Conservation (phyloP, 2,113 vertebrate species). For the Patagioenas fasciata region DNA sequence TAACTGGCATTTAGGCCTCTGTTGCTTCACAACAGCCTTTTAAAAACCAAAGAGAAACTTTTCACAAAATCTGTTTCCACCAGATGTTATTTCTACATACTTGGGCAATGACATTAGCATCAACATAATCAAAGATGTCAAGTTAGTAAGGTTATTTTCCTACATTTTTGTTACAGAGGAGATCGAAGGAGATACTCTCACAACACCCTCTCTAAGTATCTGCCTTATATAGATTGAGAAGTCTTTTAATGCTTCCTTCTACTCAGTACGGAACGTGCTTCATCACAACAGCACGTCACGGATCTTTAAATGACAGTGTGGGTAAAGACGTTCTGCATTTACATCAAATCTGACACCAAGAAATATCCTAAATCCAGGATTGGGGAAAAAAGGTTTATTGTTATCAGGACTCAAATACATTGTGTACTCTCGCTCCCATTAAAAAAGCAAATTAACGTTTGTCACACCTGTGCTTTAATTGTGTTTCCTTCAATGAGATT, state of each 20-base stretch:
- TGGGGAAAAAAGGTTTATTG: neutral
- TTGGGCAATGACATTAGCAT: neutral
- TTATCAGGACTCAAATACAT: neutral
- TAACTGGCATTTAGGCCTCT: neutral
- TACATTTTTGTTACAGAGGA: neutral
- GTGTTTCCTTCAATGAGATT: neutral
- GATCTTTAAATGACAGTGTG: neutral
- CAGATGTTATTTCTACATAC: neutral
- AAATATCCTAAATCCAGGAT: neutral
- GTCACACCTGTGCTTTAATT: neutral
- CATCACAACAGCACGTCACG: neutral
- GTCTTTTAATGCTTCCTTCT: neutral
- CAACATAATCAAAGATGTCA: neutral
- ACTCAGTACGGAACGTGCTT: neutral
- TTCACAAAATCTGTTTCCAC: neutral
- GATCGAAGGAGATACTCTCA: neutral
- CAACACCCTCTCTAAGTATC: neutral
- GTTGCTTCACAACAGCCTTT: neutral
- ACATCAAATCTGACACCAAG: neutral
- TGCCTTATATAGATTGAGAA: neutral
- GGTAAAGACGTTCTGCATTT: neutral
- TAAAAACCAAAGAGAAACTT: neutral
- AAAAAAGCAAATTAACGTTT: neutral
- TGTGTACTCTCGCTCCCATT: neutral
- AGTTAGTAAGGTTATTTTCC: neutral